Percentiles rank a stretch among this genome's conserved stretches.
Conservation (phyloP, 2,113 vertebrate genomes). For the Catagonus wagneri region DNA sequence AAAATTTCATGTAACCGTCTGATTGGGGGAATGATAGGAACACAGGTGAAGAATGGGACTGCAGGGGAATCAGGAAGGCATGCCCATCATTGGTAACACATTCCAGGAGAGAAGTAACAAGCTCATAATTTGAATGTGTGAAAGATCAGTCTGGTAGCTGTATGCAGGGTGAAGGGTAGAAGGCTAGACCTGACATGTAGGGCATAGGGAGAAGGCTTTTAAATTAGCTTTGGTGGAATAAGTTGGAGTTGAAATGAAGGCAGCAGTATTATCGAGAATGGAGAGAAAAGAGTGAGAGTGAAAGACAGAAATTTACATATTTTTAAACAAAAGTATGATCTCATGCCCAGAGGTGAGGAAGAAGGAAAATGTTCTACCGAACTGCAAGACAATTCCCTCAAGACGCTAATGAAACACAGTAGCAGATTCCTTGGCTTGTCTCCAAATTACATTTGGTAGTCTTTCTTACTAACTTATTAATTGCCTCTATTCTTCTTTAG, state of each 20-base stretch:
- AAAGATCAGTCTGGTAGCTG: not conserved
- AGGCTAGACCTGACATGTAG: not conserved
- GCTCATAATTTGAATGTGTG: not conserved
- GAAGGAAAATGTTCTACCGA: not conserved
- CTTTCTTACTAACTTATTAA: not conserved
- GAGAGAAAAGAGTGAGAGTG: not conserved
- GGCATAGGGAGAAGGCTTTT: not conserved
- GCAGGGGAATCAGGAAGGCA: not conserved
- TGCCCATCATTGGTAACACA: not conserved
- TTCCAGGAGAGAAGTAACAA: not conserved
- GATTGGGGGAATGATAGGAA: not conserved
- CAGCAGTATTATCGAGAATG: not conserved
- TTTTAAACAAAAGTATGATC: not conserved
- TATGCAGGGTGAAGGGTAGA: not conserved
- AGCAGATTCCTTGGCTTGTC: not conserved
- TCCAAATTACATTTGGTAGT: conserved; percentile 23
- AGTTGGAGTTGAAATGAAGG: not conserved
- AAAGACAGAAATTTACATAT: not conserved
- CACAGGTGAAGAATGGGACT: not conserved
- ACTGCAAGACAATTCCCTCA: not conserved
- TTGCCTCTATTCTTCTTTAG: not conserved
- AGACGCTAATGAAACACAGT: not conserved
- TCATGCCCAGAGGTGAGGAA: not conserved
- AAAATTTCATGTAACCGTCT: not conserved
- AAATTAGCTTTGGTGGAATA: not conserved